A percentile compares a stretch with the other conserved stretches of the same genome.
phyloP scores from a whole-genome alignment of 2,888 invertebrate genomes.

The Machimus rusticus region DNA sequence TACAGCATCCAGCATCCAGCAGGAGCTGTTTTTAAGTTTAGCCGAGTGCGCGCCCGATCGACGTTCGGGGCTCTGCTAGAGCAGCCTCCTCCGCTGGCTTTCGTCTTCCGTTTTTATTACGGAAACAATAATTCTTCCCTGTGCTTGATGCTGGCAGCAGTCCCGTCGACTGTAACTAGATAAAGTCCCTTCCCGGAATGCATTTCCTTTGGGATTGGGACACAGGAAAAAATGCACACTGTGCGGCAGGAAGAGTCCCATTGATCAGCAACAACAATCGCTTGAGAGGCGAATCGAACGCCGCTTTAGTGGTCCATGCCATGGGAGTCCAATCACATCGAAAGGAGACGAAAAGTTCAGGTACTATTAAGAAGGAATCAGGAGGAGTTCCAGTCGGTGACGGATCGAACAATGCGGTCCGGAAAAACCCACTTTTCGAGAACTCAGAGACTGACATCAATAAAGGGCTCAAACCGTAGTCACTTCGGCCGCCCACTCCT shows the following conservation, averaged over 20 bases:
- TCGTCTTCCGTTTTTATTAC: not conserved
- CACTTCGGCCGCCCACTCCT: not conserved
- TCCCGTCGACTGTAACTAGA: not conserved
- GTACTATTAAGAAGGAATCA: slow-evolving; percentile 24
- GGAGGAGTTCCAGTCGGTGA: not conserved
- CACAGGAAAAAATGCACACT: not conserved
- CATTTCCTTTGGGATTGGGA: not conserved
- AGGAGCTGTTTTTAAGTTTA: not conserved
- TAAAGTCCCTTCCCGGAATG: slow-evolving; percentile 8
- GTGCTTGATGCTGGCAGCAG: not conserved
- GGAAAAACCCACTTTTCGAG: not conserved
- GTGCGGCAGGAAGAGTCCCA: not conserved
- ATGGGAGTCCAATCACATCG: not conserved
- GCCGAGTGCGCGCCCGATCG: not conserved
- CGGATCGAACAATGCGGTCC: not conserved
- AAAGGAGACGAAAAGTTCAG: not conserved
- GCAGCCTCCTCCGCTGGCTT: not conserved
- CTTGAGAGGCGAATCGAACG: not conserved
- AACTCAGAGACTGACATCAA: not conserved
- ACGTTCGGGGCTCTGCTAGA: not conserved
- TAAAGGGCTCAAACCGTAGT: not conserved
- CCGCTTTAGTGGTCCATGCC: not conserved
- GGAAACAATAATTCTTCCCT: slow-evolving; percentile 26
- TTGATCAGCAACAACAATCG: not conserved
- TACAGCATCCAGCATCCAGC: not conserved